phyloP scores from a whole-genome alignment of 2,113 vertebrate species.

The Stomatorhinus ivindoensis region DNA sequence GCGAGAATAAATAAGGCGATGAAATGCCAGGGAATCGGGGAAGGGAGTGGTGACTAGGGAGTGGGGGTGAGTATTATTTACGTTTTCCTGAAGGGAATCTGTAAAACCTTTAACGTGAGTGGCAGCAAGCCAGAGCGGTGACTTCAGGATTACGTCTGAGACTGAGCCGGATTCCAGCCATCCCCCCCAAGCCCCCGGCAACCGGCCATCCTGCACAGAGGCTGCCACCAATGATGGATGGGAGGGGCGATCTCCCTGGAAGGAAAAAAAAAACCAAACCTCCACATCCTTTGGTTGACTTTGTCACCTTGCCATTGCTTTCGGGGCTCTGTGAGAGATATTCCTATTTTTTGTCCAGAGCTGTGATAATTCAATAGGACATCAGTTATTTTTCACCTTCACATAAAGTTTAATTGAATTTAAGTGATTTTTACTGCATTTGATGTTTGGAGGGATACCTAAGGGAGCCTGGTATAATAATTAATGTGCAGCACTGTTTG shows the following conservation, averaged over 20 bases:
- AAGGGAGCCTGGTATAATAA: slow-evolving; percentile 6
- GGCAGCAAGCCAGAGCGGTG: neutral
- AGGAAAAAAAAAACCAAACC: neutral
- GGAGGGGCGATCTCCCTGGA: neutral
- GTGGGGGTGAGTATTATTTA: neutral
- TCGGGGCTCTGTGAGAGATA: neutral
- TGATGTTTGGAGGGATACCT: neutral
- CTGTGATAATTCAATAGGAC: neutral
- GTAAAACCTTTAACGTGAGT: neutral
- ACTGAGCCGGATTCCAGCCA: neutral
- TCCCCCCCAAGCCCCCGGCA: neutral
- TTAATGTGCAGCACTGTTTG: neutral
- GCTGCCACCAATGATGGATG: neutral
- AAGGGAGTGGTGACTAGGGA: neutral
- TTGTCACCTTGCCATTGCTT: slow-evolving; percentile 2
- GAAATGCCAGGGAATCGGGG: neutral
- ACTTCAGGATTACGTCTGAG: neutral
- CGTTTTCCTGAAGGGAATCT: neutral
- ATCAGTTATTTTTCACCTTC: neutral
- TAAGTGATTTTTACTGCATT: neutral
- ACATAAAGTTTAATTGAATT: neutral
- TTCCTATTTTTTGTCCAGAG: neutral
- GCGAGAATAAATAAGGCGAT: neutral
- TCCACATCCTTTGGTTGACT: neutral
- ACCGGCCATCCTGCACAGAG: neutral